These are phyloP conservation scores for Mythimna ferrago DNA, from an alignment of 2,888 invertebrate genomes.

Conservation along the genomic window DNA sequence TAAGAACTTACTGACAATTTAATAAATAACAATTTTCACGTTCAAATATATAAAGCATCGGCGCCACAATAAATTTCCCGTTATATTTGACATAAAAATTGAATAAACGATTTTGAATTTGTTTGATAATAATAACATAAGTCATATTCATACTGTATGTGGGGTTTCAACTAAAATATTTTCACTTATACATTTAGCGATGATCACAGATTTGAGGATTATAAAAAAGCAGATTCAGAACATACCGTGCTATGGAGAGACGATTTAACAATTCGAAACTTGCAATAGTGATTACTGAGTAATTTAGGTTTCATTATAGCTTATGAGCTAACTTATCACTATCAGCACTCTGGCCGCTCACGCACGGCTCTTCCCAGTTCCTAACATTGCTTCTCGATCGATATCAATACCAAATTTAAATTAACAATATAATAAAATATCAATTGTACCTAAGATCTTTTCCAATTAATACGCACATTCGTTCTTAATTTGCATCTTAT, in stretches of 20 bases:
- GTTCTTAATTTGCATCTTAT: slow-evolving; percentile 82
- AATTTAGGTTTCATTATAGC: slow-evolving; percentile 89
- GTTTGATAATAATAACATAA: slow-evolving; percentile 60
- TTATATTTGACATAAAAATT: slow-evolving; percentile 66
- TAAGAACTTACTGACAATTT: slow-evolving; percentile 87
- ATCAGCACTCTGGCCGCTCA: slow-evolving; percentile 85
- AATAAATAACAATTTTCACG: slow-evolving; percentile 90
- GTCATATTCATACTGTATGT: slow-evolving; percentile 79
- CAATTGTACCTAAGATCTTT: slow-evolving; percentile 91
- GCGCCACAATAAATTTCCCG: slow-evolving; percentile 83
- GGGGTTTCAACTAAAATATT: slow-evolving; percentile 85
- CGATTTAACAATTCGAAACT: slow-evolving; percentile 88
- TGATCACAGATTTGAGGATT: slow-evolving; percentile 90
- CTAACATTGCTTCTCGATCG: slow-evolving; percentile 89
- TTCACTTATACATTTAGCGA: slow-evolving; percentile 89
- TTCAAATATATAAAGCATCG: slow-evolving; percentile 84
- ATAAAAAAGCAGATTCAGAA: slow-evolving; percentile 90
- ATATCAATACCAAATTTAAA: slow-evolving; percentile 90
- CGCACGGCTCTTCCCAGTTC: slow-evolving; percentile 80
- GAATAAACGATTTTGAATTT: slow-evolving; percentile 62
- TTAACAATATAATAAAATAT: slow-evolving; percentile 91
- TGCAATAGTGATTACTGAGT: slow-evolving; percentile 90
- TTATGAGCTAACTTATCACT: slow-evolving; percentile 88
- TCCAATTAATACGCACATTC: slow-evolving; percentile 87
- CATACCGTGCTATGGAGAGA: slow-evolving; percentile 89